phyloP scores from a whole-genome alignment of 2,113 vertebrate species.

The Microtus richardsoni region DNA sequence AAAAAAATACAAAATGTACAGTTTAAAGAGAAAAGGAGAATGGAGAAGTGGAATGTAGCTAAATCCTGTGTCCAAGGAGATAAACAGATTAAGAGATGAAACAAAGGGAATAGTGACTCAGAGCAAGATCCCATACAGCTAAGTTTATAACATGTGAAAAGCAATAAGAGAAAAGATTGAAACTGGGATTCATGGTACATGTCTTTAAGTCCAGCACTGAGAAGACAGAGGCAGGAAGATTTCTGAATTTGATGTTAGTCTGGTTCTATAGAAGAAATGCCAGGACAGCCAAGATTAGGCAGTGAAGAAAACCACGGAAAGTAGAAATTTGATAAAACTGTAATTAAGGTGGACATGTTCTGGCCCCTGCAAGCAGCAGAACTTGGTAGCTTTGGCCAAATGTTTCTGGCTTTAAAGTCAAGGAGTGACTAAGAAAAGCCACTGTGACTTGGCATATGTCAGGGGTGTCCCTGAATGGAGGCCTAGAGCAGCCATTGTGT shows the following conservation, averaged over 20 bases:
- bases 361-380: not conserved
- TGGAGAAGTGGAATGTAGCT: not conserved
- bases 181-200: not conserved
- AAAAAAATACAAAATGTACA: not conserved
- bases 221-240: not conserved
- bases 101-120: not conserved
- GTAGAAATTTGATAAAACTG: not conserved
- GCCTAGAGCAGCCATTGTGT: not conserved
- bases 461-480: not conserved
- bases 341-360: not conserved
- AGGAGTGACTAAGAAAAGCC: not conserved
- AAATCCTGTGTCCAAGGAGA: not conserved
- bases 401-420: not conserved
- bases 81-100: not conserved
- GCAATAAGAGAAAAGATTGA: not conserved
- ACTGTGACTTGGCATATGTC: not conserved
- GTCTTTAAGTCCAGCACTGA: not conserved
- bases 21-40: not conserved
- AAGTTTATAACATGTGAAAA: not conserved
- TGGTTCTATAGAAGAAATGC: not conserved
- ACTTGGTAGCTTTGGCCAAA: not conserved
- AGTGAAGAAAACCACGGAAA: not conserved
- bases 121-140: not conserved
- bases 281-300: not conserved
- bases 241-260: not conserved